Base-by-base conservation (phyloP, 2,888 invertebrate genomes). In the Spodoptera picta region DNA sequence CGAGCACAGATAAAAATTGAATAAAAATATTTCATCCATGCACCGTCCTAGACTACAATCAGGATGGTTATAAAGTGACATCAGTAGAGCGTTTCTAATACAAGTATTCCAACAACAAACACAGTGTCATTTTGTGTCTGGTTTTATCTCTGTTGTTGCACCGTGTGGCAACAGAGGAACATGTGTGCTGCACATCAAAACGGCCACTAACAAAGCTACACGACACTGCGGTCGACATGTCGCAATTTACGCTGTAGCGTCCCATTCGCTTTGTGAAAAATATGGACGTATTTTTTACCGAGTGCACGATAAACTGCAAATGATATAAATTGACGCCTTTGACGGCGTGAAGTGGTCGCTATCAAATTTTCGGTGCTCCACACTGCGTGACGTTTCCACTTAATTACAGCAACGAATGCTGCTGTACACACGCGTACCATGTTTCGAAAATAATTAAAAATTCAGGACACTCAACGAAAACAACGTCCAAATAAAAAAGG, bases 181-280 rank as follows among this genome's bases (percentile, higher is more conserved):
- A 65, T 48, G 60, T 57, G 65, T 73, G 61, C 68, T 36, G 58
- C 51, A 52, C 58, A 60, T 69, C 51, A 66, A 74, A 73, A 73
- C 60, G 27, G 50, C 67, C 68, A 65, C 72, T 77, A 79, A 82
- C 79, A 82, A 80, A 82, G 75, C 75, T 66, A 75, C 62, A 73
- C 74, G 67, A 79, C 65, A 69, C 65, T 79, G 72, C 68, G 74
- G 76, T 77, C 75, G 77, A 76, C 73, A 73, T 76, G 58, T 77
- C 60, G 74, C 81, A 81, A 84, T 79, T 83, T 78, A 77, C 74
- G 64, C 60, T 61, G 72, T 60, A 62, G 57, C 60, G 57, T 67
- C 59, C 64, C 48, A 52, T 69, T 69, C 47, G 48, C 54, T 66
- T 65, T 67, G 60, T 68, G 52, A 73, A 71, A 75, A 77, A 80